Percentiles rank a stretch among this genome's conserved stretches.
These are phyloP conservation scores for Limnephilus rhombicus DNA, from an alignment of 2,888 invertebrate genomes.

Conservation along the genomic window DNA sequence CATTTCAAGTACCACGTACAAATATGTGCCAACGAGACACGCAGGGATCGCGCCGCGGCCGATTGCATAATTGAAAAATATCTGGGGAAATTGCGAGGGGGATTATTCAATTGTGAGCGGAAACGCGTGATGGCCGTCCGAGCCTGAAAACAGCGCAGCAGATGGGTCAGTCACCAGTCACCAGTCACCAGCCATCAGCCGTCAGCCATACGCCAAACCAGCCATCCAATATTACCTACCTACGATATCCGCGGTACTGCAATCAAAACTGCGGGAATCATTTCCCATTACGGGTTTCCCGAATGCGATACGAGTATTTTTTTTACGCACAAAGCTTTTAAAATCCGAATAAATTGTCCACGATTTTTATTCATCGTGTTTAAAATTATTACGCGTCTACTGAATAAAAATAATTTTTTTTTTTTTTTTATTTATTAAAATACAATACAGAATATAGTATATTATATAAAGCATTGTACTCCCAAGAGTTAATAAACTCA, in stretches of 20 bases:
- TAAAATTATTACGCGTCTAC: too few species aligned
- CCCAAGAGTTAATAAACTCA: too few species aligned
- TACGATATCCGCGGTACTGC: background rate
- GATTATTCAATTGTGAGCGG: constrained; percentile 2
- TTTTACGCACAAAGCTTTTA: background rate
- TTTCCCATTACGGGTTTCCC: background rate
- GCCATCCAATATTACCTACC: background rate
- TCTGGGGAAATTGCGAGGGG: constrained; percentile 23
- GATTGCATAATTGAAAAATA: constrained; percentile 44
- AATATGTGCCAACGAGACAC: constrained; percentile 5
- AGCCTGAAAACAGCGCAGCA: background rate
- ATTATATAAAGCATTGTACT: too few species aligned
- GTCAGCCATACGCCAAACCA: background rate
- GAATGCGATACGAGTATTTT: background rate
- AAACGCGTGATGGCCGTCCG: background rate
- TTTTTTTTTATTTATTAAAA: too few species aligned
- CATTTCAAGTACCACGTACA: constrained; percentile 33
- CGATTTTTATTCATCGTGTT: background rate
- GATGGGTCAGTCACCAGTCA: background rate
- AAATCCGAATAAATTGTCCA: background rate
- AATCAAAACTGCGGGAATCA: background rate
- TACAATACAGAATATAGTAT: too few species aligned
- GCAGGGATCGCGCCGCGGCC: constrained; percentile 12
- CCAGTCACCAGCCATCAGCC: background rate
- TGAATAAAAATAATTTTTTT: background rate